A percentile compares a stretch with the other conserved stretches of the same genome.
These are phyloP conservation scores for Chorisops tibialis DNA, from an alignment of 2,888 invertebrate genomes.

Conservation along the genomic window DNA sequence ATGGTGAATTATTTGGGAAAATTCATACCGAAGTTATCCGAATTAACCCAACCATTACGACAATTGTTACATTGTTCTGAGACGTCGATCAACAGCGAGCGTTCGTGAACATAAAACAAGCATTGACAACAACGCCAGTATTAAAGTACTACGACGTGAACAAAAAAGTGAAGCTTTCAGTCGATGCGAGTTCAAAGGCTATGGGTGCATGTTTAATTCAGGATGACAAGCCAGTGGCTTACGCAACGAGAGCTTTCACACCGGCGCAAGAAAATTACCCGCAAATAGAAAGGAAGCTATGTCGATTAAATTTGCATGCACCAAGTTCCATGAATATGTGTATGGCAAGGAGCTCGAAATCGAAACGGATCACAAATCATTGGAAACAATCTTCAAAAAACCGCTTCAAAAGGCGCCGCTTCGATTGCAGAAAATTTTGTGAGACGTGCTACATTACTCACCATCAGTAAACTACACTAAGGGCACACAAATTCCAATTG, in stretches of 20 bases:
- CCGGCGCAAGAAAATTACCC: neutral
- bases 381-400: no score
- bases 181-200: no score
- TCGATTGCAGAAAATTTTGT: no score
- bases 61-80: neutral
- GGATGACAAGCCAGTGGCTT: neutral
- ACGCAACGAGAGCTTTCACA: neutral
- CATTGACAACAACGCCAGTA: neutral
- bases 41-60: neutral
- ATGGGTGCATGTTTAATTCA: neutral
- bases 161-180: no score
- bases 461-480: no score
- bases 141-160: no score
- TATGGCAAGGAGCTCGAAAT: neutral
- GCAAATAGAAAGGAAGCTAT: neutral
- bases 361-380: neutral
- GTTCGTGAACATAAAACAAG: neutral
- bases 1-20: slow-evolving; percentile 14
- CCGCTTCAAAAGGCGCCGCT: no score
- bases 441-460: no score
- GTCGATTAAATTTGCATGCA: neutral
- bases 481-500: neutral
- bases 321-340: neutral
- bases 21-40: slow-evolving; percentile 1
- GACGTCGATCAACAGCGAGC: neutral